These are phyloP conservation scores for Tachystola acroxantha DNA, from an alignment of 2,888 invertebrate species.

Conservation along the genomic window DNA sequence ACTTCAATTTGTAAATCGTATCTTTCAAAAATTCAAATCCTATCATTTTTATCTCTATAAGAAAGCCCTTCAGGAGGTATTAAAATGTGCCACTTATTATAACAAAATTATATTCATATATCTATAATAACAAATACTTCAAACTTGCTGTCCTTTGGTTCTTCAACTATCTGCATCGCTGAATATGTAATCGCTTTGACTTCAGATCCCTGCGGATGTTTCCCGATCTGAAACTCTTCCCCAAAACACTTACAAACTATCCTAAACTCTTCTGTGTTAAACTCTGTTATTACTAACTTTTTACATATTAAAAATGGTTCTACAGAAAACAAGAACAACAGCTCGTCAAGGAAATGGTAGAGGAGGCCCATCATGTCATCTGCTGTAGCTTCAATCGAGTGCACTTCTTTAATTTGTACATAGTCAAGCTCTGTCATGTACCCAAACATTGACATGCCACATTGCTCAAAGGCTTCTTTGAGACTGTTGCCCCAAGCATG, in stretches of 20 bases:
- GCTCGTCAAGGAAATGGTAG: conserved; percentile 96
- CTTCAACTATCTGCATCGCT: conserved; percentile 95
- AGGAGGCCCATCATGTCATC: conserved; percentile 93
- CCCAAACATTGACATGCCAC: conserved; percentile 96
- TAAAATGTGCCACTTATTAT: too few relatives aligned
- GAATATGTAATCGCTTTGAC: conserved; percentile 99
- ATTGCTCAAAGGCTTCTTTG: conserved; percentile 95
- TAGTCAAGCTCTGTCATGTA: conserved; percentile 96
- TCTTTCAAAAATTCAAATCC: too few relatives aligned
- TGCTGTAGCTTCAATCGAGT: conserved; percentile 91
- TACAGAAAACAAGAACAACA: conserved; percentile 93
- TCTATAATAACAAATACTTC: conserved; percentile 99
- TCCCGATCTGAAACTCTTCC: conserved; percentile 94
- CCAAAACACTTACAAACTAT: conserved; percentile 91
- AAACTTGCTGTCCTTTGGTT: conserved; percentile 82
- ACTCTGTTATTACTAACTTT: conserved; percentile 92
- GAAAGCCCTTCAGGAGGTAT: too few relatives aligned
- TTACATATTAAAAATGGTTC: conserved; percentile 94
- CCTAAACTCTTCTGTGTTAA: conserved; percentile 88
- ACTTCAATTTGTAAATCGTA: too few relatives aligned
- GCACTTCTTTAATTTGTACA: conserved; percentile 88
- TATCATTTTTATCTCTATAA: too few relatives aligned
- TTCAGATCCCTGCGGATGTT: conserved; percentile 98
- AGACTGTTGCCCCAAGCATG: conserved; percentile 95
- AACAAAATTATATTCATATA: conserved; percentile 79